A percentile compares a stretch with the other conserved stretches of the same genome.
phyloP scores from a whole-genome alignment of 2,888 invertebrate genomes.

The Agonopterix heracliana region DNA sequence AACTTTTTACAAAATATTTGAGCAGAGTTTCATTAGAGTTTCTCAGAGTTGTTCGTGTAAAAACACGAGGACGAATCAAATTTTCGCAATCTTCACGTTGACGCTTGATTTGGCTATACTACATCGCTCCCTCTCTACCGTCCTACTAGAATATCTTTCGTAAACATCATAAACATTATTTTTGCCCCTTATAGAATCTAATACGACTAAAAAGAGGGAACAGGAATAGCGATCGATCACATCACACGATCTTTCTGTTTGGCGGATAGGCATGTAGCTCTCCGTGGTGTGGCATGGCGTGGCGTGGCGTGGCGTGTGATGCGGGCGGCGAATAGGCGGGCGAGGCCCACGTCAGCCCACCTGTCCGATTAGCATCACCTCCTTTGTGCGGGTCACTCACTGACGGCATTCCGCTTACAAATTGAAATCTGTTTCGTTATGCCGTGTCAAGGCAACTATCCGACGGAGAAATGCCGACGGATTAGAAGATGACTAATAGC shows the following conservation, averaged over 20 bases:
- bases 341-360: slow-evolving; percentile 53
- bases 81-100: too few relatives aligned
- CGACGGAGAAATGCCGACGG: slow-evolving; percentile 52
- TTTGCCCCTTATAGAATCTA: too few relatives aligned
- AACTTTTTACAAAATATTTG: too few relatives aligned
- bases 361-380: slow-evolving; percentile 74
- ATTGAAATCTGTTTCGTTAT: slow-evolving; percentile 72
- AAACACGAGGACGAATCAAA: too few relatives aligned
- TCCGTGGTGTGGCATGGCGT: slow-evolving; percentile 19
- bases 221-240: slow-evolving; percentile 52
- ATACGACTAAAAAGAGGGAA: slow-evolving; percentile 14
- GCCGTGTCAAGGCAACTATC: slow-evolving; percentile 61
- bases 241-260: slow-evolving; percentile 35
- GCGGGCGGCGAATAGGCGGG: slow-evolving; percentile 22
- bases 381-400: slow-evolving; percentile 61
- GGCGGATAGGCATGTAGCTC: slow-evolving; percentile 24
- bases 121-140: too few relatives aligned
- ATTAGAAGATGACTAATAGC: slow-evolving; percentile 62
- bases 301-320: slow-evolving; percentile 19
- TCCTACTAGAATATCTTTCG: too few relatives aligned
- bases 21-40: too few relatives aligned
- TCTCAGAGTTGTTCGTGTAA: too few relatives aligned
- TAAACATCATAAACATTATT: too few relatives aligned
- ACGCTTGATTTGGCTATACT: too few relatives aligned
- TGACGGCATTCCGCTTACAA: slow-evolving; percentile 49